Base-by-base conservation (phyloP, 2,797 vertebrate genomes). In the Adrianichthys oophorus region DNA sequence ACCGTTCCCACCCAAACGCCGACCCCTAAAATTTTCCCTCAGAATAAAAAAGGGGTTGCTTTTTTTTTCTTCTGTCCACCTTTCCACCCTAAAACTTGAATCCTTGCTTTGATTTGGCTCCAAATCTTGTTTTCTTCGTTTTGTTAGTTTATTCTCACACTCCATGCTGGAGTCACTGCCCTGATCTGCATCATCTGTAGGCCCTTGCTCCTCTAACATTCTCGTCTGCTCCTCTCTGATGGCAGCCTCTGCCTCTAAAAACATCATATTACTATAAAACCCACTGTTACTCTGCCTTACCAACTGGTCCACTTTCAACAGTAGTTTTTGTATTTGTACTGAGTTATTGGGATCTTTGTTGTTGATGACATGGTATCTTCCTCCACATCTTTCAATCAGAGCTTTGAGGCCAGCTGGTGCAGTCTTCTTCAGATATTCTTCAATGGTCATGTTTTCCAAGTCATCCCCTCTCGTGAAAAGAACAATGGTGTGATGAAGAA, bases 401-500 rank as follows among this genome's bases (percentile, higher is more conserved):
- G 67, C 58, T 42, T 26, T 77, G 12, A 93, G 85, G 12, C 53
- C 72, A 29, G 50, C 67, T 14, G 91, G 82, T n/a, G 84, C 72
- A 0, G 79, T 85, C 15, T 76, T 54, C 15, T 48, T 53, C 49
- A 92, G 75, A 54, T 90, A 92, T 10, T 62, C 58, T 45, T 91
- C 81, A 0, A 93, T 69, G n/a, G 48, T 70, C 6, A 49, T 42
- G 0, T 65, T 83, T 44, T 91, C 87, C 46, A 93, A 74, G 7
- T 91, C 90, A 26, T 92, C 92, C 0, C 85, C 88, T 6, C 78
- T 82, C 13, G 89, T 92, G 67, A 93, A 93, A 18, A 93, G 76
- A n/a, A 92, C 68, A 56, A 93, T 13, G 0, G 90, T 91, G 81
- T 93, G 89, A 41, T 63, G 50, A 52, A 41, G 57, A 7, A 91